phyloP scores from a whole-genome alignment of 2,888 invertebrate species.

The Campoplex nolae region DNA sequence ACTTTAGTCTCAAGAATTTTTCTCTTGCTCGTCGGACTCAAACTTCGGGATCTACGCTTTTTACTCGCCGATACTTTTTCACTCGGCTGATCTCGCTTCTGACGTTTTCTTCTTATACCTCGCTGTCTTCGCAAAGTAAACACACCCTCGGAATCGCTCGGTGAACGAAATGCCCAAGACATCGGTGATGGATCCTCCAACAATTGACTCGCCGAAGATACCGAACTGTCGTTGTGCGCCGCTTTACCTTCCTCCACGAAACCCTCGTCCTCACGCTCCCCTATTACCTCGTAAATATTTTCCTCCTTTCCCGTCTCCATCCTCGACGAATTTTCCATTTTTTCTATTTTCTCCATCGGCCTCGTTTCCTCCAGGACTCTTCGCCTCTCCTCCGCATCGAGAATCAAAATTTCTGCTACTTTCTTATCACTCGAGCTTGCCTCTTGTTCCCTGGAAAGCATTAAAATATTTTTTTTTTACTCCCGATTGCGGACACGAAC shows the following conservation, averaged over 20 bases:
- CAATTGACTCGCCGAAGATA: constrained; percentile 83
- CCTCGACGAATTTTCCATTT: constrained; percentile 35
- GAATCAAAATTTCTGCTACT: constrained; percentile 80
- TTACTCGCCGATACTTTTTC: constrained; percentile 74
- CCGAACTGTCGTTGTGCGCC: constrained; percentile 81
- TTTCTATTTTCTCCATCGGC: constrained; percentile 17
- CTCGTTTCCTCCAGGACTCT: constrained; percentile 72
- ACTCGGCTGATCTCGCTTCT: constrained; percentile 68
- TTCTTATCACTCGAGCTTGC: constrained; percentile 72
- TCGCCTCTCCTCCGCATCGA: constrained; percentile 78
- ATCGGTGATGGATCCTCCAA: constrained; percentile 82
- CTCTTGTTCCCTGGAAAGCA: constrained; percentile 76
- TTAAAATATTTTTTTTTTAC: background rate
- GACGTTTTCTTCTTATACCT: constrained; percentile 81
- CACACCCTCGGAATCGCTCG: constrained; percentile 80
- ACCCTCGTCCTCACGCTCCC: constrained; percentile 68
- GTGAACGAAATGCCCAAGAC: constrained; percentile 81
- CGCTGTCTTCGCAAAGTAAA: constrained; percentile 82
- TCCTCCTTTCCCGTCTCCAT: constrained; percentile 63
- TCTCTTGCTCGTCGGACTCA: constrained; percentile 72
- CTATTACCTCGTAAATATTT: constrained; percentile 76
- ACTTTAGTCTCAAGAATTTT: constrained; percentile 63
- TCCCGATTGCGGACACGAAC: too few relatives aligned
- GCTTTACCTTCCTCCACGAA: constrained; percentile 70
- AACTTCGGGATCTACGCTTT: constrained; percentile 75